Percentiles rank a stretch among this genome's conserved stretches.
phyloP scores from a whole-genome alignment of 2,797 vertebrate genomes.

The Anguilla marmorata region DNA sequence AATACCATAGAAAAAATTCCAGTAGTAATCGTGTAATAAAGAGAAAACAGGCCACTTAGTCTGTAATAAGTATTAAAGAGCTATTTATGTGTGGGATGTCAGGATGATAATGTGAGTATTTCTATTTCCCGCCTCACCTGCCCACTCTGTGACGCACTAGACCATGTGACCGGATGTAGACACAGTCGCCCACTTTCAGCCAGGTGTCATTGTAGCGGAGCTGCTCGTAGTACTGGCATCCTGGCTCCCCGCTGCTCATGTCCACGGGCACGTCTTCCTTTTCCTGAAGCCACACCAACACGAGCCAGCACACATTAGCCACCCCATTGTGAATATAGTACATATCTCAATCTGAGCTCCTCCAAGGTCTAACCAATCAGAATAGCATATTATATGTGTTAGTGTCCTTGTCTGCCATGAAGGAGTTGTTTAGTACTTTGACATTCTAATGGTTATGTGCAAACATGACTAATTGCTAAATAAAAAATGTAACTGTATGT shows the following conservation, averaged over 20 bases:
- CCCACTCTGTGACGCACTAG: constrained; percentile 91
- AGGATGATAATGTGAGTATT: neutral
- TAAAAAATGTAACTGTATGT: neutral
- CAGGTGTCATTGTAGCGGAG: constrained; percentile 92
- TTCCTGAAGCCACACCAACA: constrained; percentile 72
- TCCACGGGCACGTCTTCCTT: constrained; percentile 92
- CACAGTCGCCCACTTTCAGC: constrained; percentile 94
- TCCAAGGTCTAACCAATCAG: neutral
- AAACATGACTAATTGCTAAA: neutral
- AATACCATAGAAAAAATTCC: neutral
- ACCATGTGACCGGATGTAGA: constrained; percentile 94
- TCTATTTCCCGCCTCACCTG: constrained; percentile 71
- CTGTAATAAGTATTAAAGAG: neutral
- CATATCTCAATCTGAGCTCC: neutral
- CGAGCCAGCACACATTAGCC: neutral
- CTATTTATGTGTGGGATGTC: neutral
- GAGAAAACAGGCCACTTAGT: neutral
- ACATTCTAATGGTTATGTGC: neutral
- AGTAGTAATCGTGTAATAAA: neutral
- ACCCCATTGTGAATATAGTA: neutral
- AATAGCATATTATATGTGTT: neutral
- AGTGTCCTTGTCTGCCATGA: neutral
- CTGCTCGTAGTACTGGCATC: constrained; percentile 95
- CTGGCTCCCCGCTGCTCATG: constrained; percentile 90
- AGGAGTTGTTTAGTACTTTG: neutral